Percentiles rank a stretch among this genome's conserved stretches.
Conservation (phyloP, 2,113 vertebrate species). For the Dipodomys merriami region DNA sequence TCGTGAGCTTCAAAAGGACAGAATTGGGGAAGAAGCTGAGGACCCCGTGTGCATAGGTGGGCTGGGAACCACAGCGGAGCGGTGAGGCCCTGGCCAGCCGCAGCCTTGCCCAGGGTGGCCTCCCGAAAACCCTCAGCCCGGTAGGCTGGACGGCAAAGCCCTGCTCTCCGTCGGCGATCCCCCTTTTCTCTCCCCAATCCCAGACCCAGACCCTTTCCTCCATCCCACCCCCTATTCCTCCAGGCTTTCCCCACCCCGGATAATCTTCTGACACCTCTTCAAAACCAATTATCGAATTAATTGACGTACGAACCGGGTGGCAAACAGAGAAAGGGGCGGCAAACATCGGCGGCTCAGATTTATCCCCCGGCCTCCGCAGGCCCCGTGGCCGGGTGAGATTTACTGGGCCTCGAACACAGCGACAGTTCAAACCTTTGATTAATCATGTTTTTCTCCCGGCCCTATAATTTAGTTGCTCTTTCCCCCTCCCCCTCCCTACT, state of each 20-base stretch:
- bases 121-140: background rate
- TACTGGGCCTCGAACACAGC: slow-evolving; percentile 78
- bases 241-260: slow-evolving; percentile 3
- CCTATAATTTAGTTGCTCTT: slow-evolving; percentile 82
- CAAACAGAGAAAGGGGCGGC: slow-evolving; percentile 73
- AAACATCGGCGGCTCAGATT: slow-evolving; percentile 75
- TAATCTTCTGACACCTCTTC: slow-evolving; percentile 81
- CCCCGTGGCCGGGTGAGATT: slow-evolving; percentile 79
- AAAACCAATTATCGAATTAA: slow-evolving; percentile 85
- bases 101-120: background rate
- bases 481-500: slow-evolving; percentile 60
- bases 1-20: background rate
- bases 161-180: background rate
- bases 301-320: slow-evolving; percentile 78
- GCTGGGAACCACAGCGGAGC: background rate
- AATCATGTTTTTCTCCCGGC: slow-evolving; percentile 82
- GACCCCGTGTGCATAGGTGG: background rate
- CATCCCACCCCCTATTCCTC: background rate
- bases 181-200: background rate
- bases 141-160: background rate
- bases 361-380: slow-evolving; percentile 74
- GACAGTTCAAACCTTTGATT: slow-evolving; percentile 84
- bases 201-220: background rate
- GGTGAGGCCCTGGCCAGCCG: background rate
- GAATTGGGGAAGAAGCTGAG: background rate